Evolutionary conservation across 2,888 invertebrate genomes (phyloP), one percentile per base, ranked within the genome.

Genomic region (Germaria angustata): DNA sequence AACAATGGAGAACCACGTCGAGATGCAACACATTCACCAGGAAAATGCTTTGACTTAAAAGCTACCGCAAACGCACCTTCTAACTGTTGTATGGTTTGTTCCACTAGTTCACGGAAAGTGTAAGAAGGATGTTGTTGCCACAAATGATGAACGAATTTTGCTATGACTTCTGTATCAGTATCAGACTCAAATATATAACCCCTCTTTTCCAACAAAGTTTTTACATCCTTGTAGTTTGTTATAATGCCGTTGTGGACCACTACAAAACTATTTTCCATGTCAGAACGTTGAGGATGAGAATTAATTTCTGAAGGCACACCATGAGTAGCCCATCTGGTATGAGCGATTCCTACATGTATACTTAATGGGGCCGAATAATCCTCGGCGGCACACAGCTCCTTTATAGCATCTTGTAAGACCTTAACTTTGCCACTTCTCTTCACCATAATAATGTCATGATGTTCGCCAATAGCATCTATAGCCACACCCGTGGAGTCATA

Each of bases 291-390:
- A 5, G 99, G 99, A 92, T 99, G 99, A 49, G 98, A 96, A 92
- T 99, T 99, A 51, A 95, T 92, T 85, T 96, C 95, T 85, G 95
- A 97, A 17, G 99, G 99, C 66, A 96, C 96, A 85, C 99, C 99
- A 89, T 99, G 99, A 13, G 99, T 99, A 0, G 99, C 99, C 99
- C 99, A 99, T 88, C 99, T 96, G 1, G 99, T 99, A 90, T 99
- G 99, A 46, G 99, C 98, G 87, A 99, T 99, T 51, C 99, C 99
- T 84, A 97, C 96, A 90, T 99, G 99, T 68, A 94, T 95, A n/a
- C 95, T 93, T 66, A 96, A 94, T 68, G 92, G 92, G 22, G 93
- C 93, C 57, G 96, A 95, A 84, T 96, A 94, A 78, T 95, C 94
- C 66, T 96, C 92, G 63, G 94, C 41, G 11, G 32, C 24, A 65